A percentile compares a stretch with the other conserved stretches of the same genome.
Conservation (phyloP, 2,888 invertebrate genomes). For the Cryptocephalus primarius region DNA sequence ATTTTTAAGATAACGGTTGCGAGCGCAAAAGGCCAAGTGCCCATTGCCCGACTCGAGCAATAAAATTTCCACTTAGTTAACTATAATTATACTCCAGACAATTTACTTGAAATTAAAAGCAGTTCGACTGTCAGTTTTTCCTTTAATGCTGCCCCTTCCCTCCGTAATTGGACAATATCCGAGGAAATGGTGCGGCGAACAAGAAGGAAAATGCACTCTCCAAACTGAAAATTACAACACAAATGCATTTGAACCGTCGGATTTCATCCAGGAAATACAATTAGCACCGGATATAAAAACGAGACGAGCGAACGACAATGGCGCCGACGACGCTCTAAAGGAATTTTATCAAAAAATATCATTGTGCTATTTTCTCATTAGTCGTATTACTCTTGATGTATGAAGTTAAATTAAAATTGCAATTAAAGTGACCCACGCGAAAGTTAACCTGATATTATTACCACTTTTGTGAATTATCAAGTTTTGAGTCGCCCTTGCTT, state of each 20-base stretch:
- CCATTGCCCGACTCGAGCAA: slow-evolving; percentile 2
- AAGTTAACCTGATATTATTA: too few species aligned
- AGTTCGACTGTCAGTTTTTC: slow-evolving; percentile 14
- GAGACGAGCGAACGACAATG: neutral
- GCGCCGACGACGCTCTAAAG: too few species aligned
- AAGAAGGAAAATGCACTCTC: slow-evolving; percentile 18
- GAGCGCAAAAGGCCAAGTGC: too few species aligned
- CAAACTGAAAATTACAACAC: slow-evolving; percentile 19
- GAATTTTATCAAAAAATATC: too few species aligned
- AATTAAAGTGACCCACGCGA: too few species aligned
- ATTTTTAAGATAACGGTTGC: too few species aligned
- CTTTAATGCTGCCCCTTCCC: slow-evolving; percentile 13
- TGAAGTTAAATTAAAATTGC: too few species aligned
- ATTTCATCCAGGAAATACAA: slow-evolving; percentile 18
- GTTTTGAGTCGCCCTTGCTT: too few species aligned
- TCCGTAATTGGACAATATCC: slow-evolving; percentile 21
- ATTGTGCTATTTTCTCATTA: too few species aligned
- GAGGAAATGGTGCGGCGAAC: slow-evolving; percentile 11
- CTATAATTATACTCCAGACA: slow-evolving; percentile 15
- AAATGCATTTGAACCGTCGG: slow-evolving; percentile 22
- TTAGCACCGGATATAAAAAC: slow-evolving; percentile 18
- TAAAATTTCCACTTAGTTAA: slow-evolving; percentile 18
- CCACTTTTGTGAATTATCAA: too few species aligned
- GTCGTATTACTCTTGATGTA: too few species aligned
- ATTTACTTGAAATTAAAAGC: slow-evolving; percentile 21